Percentiles rank a stretch among this genome's conserved stretches.
Evolutionary conservation across 2,797 vertebrate species (phyloP).

Genomic region (Liparis tanakae): DNA sequence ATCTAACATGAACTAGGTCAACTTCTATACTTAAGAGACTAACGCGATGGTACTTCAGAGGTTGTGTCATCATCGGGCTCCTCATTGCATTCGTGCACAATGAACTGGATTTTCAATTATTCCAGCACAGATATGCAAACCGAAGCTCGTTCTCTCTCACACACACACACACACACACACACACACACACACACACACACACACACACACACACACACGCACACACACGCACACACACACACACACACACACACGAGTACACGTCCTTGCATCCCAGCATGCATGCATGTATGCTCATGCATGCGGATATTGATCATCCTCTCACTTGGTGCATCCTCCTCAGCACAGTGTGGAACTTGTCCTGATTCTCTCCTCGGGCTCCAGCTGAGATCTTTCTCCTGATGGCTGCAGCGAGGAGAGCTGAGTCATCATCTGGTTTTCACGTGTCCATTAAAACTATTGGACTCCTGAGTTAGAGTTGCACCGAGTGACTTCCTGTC

Average conservation of each 20-base stretch:
- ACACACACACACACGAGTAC: conserved; percentile 5
- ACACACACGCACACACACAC: too few species aligned
- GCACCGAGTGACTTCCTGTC: conserved; percentile 69
- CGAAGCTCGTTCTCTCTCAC: too few species aligned
- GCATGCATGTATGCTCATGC: conserved; percentile 21
- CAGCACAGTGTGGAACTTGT: conserved; percentile 26
- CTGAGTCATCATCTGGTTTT: conserved; percentile 71
- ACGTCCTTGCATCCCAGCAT: conserved; percentile 27
- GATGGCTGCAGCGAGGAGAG: conserved; percentile 16
- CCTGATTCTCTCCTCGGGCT: background rate
- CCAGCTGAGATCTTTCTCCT: conserved; percentile 23
- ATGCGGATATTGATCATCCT: conserved; percentile 38
- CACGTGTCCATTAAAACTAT: conserved; percentile 77
- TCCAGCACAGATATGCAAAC: conserved; percentile 16
- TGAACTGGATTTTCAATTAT: conserved; percentile 38
- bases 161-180: too few species aligned
- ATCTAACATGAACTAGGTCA: conserved; percentile 72
- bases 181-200: too few species aligned
- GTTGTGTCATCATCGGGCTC: conserved; percentile 42
- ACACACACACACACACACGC: too few species aligned
- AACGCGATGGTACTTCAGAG: conserved; percentile 60
- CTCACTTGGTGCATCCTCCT: conserved; percentile 25
- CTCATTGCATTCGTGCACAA: conserved; percentile 9
- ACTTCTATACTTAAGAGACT: conserved; percentile 59
- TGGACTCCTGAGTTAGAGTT: conserved; percentile 70